Conservation (phyloP, 2,888 invertebrate species). For the Sarcophaga subvicina region DNA sequence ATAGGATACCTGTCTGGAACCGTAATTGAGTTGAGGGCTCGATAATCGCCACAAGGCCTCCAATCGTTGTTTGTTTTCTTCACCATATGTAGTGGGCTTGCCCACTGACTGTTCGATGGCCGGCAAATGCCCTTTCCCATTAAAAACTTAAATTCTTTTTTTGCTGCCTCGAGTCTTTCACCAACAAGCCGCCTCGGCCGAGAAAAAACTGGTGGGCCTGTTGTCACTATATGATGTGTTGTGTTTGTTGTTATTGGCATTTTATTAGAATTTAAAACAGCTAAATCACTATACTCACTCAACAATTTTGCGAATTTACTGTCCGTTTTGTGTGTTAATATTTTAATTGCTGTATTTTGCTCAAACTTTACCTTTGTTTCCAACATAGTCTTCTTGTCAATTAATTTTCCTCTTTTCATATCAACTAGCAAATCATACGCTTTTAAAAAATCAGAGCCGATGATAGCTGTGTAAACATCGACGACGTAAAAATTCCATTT, state of each 20-base stretch:
- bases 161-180: too few relatives aligned
- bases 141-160: too few relatives aligned
- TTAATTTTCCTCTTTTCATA: neutral
- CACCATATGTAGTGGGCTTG: too few relatives aligned
- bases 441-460: neutral
- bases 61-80: too few relatives aligned
- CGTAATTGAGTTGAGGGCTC: neutral
- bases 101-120: too few relatives aligned
- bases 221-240: slow-evolving; percentile 13
- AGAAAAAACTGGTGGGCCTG: slow-evolving; percentile 12
- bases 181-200: slow-evolving; percentile 4
- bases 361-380: neutral
- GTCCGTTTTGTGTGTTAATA: neutral
- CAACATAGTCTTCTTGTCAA: slow-evolving; percentile 10
- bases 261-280: neutral
- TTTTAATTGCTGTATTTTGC: too few relatives aligned
- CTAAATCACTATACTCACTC: slow-evolving; percentile 15
- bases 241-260: neutral
- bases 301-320: neutral
- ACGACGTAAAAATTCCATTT: neutral
- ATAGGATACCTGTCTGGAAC: neutral
- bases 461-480: neutral
- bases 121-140: too few relatives aligned
- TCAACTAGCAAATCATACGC: neutral
- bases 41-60: too few relatives aligned